Evolutionary conservation across 1,140 invertebrate species (phyloP).

Genomic region (Tetragnatha versicolor): DNA sequence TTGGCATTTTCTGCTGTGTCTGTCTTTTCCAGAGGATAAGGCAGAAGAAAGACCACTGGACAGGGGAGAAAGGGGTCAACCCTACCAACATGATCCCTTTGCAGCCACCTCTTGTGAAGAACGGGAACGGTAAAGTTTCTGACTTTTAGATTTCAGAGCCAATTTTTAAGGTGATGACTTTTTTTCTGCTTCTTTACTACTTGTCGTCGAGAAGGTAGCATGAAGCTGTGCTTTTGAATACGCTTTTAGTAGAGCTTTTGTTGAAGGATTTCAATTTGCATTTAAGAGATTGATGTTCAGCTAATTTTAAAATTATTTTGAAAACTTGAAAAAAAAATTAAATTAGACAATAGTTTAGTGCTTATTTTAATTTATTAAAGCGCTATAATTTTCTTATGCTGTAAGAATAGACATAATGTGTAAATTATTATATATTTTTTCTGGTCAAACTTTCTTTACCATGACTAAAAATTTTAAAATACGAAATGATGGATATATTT

Average conservation of each 20-base stretch:
- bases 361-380: no score
- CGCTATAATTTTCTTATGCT: no score
- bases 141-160: slow-evolving; percentile 26
- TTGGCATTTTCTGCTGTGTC: slow-evolving; percentile 73
- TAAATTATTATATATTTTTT: no score
- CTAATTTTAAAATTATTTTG: neutral
- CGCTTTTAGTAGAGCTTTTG: neutral
- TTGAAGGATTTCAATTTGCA: neutral
- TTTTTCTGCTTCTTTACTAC: neutral
- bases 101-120: neutral
- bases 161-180: neutral
- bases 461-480: no score
- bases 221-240: neutral
- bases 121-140: slow-evolving; percentile 39
- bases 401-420: no score
- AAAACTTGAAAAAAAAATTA: no score
- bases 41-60: slow-evolving; percentile 39
- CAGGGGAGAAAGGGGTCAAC: slow-evolving; percentile 51
- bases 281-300: neutral
- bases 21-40: slow-evolving; percentile 62
- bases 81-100: neutral
- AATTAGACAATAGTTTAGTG: no score
- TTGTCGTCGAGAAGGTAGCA: neutral
- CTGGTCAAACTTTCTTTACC: no score
- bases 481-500: no score